Conservation (phyloP, 2,113 vertebrate species). For the Forbesichthys papilliferus region DNA sequence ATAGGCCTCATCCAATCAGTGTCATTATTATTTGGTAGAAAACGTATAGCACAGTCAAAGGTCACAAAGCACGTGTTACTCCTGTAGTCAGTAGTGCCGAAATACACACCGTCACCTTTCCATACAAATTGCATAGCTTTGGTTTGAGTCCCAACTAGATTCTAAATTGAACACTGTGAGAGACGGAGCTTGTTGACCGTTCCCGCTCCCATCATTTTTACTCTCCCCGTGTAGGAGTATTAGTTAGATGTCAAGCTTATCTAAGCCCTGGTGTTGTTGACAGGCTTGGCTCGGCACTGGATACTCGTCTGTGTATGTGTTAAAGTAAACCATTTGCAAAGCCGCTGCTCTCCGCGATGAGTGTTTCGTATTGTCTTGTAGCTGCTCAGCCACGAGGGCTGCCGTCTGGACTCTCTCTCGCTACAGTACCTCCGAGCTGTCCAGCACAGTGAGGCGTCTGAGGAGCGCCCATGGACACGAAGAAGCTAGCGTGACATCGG, state of each 20-base stretch:
- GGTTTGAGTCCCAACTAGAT: slow-evolving; percentile 8
- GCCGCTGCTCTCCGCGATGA: slow-evolving; percentile 57
- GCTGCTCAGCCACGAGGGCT: slow-evolving; percentile 50
- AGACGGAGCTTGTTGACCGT: slow-evolving; percentile 34
- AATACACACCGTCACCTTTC: neutral
- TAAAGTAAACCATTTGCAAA: slow-evolving; percentile 58
- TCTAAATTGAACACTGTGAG: slow-evolving; percentile 27
- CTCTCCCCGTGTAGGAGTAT: slow-evolving; percentile 30
- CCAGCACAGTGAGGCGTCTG: slow-evolving; percentile 59
- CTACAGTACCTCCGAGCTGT: slow-evolving; percentile 33
- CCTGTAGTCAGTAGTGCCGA: no score
- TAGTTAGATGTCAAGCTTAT: slow-evolving; percentile 52
- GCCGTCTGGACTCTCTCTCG: slow-evolving; percentile 14
- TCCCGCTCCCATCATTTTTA: slow-evolving; percentile 21
- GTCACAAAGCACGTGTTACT: neutral
- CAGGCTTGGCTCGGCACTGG: slow-evolving; percentile 46
- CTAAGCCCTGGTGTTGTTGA: slow-evolving; percentile 55
- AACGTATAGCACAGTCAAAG: neutral
- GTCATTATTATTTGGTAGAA: neutral
- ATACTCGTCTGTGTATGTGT: slow-evolving; percentile 44
- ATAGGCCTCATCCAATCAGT: neutral
- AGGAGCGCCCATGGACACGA: slow-evolving; percentile 34
- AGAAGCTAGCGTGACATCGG: slow-evolving; percentile 26
- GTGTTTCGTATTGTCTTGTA: slow-evolving; percentile 69
- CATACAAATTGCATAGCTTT: slow-evolving; percentile 12